A percentile compares a stretch with the other conserved stretches of the same genome.
These are phyloP conservation scores for Drosophila fungiperda DNA, from an alignment of 2,888 invertebrate genomes.

Conservation along the genomic window DNA sequence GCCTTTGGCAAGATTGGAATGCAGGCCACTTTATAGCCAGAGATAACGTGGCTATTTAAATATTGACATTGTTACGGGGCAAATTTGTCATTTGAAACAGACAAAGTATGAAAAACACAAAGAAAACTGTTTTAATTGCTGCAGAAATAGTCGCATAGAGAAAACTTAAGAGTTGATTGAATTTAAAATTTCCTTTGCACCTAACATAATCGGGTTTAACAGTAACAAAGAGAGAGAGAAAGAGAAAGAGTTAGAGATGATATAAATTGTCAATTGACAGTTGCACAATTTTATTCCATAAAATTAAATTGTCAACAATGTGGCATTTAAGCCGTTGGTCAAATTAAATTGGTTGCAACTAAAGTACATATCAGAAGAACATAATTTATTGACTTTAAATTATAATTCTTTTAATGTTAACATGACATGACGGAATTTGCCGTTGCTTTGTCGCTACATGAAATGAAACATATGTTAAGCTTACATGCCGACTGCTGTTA, in stretches of 20 bases:
- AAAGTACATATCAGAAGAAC: no score
- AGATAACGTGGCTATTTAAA: neutral
- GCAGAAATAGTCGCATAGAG: neutral
- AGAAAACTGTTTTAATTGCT: neutral
- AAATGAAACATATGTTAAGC: neutral
- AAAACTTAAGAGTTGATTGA: neutral
- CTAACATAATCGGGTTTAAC: neutral
- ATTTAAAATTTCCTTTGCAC: neutral
- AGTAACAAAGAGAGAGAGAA: neutral
- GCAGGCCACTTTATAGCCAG: constrained; percentile 7
- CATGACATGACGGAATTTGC: neutral
- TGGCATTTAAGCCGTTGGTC: neutral
- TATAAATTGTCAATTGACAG: neutral
- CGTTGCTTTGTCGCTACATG: neutral
- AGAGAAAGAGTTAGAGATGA: neutral
- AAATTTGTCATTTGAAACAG: neutral
- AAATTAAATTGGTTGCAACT: neutral
- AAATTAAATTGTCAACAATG: no score
- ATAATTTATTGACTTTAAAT: neutral
- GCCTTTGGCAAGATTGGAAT: constrained; percentile 5
- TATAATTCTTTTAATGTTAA: neutral
- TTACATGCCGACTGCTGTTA: neutral
- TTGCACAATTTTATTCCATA: neutral
- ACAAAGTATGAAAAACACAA: neutral
- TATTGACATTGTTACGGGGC: neutral